phyloP scores from a whole-genome alignment of 1,140 invertebrate genomes.

The Saccostrea echinata region DNA sequence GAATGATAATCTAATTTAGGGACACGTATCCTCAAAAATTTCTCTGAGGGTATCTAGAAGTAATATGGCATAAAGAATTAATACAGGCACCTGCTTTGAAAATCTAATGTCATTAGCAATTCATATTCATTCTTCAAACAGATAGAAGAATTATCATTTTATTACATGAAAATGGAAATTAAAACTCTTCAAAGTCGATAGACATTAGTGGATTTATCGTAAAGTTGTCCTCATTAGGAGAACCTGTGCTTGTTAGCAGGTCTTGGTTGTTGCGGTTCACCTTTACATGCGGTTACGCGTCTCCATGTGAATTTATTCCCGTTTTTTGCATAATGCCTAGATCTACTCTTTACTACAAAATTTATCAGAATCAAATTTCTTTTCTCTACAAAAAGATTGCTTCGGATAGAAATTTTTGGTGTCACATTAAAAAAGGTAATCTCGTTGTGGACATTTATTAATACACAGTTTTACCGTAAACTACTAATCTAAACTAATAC shows the following conservation, averaged over 20 bases:
- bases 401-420: too few relatives aligned
- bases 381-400: too few relatives aligned
- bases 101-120: background rate
- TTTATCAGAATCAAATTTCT: background rate
- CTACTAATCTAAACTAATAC: too few relatives aligned
- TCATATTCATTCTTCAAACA: background rate
- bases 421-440: too few relatives aligned
- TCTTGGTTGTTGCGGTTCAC: background rate
- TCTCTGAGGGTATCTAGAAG: background rate
- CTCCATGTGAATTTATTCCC: background rate
- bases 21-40: too few relatives aligned
- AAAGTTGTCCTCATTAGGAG: background rate
- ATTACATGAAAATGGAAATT: background rate
- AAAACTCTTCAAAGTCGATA: slow-evolving; percentile 1
- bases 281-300: background rate
- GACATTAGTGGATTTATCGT: background rate
- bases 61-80: background rate
- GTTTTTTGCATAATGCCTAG: background rate
- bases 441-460: too few relatives aligned
- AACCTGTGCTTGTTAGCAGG: background rate
- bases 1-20: too few relatives aligned
- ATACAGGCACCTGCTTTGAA: background rate
- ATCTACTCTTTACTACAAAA: background rate
- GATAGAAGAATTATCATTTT: background rate
- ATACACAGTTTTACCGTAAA: too few relatives aligned